phyloP scores from a whole-genome alignment of 2,113 vertebrate genomes.

The Tragelaphus strepsiceros region DNA sequence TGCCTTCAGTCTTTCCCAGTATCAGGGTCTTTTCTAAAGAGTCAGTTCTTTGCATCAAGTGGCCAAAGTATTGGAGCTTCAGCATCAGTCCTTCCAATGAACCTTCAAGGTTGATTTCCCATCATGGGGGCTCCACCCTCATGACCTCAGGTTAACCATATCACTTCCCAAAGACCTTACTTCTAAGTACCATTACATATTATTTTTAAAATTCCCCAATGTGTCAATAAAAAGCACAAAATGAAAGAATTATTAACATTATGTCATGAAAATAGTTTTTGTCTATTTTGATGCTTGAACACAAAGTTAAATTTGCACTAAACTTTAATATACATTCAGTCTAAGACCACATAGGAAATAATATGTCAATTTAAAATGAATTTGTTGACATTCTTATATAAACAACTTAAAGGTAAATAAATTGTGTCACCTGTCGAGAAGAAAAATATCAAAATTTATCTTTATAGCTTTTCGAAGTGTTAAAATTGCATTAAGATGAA shows the following conservation, averaged over 20 bases:
- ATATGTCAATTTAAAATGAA: constrained; percentile 18
- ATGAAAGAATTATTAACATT: constrained; percentile 17
- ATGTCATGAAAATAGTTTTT: neutral
- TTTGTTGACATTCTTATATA: neutral
- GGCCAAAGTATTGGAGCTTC: neutral
- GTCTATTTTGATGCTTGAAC: neutral
- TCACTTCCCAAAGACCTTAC: neutral
- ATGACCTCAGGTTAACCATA: neutral
- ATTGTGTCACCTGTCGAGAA: neutral
- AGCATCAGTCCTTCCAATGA: neutral
- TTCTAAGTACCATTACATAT: neutral
- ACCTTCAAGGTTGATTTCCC: neutral
- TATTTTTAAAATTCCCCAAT: neutral
- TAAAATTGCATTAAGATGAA: neutral
- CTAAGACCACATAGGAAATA: neutral
- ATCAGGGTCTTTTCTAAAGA: neutral
- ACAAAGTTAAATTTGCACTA: neutral
- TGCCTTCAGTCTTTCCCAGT: neutral
- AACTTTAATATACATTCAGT: neutral
- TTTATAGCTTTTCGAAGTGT: neutral
- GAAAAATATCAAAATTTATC: neutral
- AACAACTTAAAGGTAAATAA: neutral
- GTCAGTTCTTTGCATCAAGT: neutral
- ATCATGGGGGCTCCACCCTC: neutral
- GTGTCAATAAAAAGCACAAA: neutral